Percentiles rank a stretch among this genome's conserved stretches.
phyloP scores from a whole-genome alignment of 2,113 vertebrate species.

The Ailurus styani region DNA sequence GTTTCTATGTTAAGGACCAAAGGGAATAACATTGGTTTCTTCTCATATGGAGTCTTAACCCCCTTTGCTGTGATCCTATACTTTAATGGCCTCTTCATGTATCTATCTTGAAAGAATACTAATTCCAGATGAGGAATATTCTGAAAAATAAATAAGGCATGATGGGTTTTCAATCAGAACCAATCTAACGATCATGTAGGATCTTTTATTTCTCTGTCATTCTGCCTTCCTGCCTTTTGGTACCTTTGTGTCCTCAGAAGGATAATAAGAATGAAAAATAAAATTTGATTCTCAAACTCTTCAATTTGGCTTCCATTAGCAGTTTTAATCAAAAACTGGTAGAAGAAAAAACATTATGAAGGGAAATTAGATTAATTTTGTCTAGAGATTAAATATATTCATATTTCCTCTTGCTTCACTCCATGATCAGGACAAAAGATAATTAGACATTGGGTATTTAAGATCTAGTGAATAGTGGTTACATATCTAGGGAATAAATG shows the following conservation, averaged over 20 bases:
- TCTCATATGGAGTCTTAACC: neutral
- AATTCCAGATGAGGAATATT: neutral
- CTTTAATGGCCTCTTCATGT: neutral
- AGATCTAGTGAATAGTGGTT: neutral
- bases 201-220: neutral
- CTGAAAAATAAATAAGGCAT: neutral
- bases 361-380: neutral
- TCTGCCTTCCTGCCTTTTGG: neutral
- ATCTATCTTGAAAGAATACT: neutral
- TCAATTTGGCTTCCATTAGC: neutral
- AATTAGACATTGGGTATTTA: neutral
- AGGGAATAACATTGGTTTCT: neutral
- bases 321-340: conserved; percentile 11
- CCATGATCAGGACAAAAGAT: neutral
- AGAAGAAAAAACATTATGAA: neutral
- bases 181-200: neutral
- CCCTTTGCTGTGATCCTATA: neutral
- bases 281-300: neutral
- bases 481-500: neutral
- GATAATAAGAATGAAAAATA: neutral
- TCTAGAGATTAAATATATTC: neutral
- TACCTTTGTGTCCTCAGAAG: neutral
- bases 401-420: neutral
- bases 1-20: conserved; percentile 17
- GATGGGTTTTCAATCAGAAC: neutral